Evolutionary conservation across 2,888 invertebrate genomes (phyloP).

Genomic region (Rhynchonema sp.): DNA sequence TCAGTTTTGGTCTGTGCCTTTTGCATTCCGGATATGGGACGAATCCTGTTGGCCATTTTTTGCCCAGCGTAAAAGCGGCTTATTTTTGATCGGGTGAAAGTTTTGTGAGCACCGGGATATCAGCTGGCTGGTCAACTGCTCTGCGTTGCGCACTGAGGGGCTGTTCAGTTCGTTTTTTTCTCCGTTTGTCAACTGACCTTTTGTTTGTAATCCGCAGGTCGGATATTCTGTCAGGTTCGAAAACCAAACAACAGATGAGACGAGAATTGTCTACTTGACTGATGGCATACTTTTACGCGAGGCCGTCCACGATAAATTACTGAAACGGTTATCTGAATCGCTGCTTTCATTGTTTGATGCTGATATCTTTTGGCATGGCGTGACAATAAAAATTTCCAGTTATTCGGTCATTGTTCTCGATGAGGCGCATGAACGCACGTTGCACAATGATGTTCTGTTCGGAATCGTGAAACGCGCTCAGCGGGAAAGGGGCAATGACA

Average conservation of each 20-base stretch:
- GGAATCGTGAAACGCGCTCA: slow-evolving; percentile 35
- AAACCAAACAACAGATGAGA: slow-evolving; percentile 25
- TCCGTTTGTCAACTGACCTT: too few relatives aligned
- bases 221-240: slow-evolving; percentile 62
- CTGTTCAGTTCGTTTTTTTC: too few relatives aligned
- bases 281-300: slow-evolving; percentile 82
- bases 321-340: slow-evolving; percentile 32
- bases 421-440: slow-evolving; percentile 67
- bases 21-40: too few relatives aligned
- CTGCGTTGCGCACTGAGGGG: too few relatives aligned
- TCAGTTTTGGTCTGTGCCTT: too few relatives aligned
- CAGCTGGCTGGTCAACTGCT: too few relatives aligned
- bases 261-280: slow-evolving; percentile 55
- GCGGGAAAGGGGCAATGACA: not conserved
- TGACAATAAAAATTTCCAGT: slow-evolving; percentile 27
- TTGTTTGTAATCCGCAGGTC: too few relatives aligned
- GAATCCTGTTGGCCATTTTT: too few relatives aligned
- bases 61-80: too few relatives aligned
- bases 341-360: slow-evolving; percentile 4
- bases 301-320: slow-evolving; percentile 75
- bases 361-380: not conserved
- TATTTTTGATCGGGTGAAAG: too few relatives aligned
- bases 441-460: slow-evolving; percentile 78
- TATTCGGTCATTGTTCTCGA: slow-evolving; percentile 39
- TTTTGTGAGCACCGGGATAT: too few relatives aligned